Evolutionary conservation across 2,113 vertebrate genomes (phyloP).

Genomic region (Benitochromis conjunctus): DNA sequence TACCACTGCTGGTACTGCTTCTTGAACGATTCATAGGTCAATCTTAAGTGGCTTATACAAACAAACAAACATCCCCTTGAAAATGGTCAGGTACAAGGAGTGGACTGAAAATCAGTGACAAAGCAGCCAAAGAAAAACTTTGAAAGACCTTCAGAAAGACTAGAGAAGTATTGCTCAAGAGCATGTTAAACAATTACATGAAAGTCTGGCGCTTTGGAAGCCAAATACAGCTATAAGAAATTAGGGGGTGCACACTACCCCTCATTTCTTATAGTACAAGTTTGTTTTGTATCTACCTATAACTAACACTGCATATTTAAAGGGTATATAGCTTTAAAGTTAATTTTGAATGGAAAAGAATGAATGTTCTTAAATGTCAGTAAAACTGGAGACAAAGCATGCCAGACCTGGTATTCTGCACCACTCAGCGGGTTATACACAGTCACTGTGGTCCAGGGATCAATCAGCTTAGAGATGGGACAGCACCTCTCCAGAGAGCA

Average conservation of each 20-base stretch:
- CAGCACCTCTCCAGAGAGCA: constrained; percentile 45
- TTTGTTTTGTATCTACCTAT: not conserved
- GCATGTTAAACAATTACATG: too few species aligned
- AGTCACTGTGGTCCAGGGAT: constrained; percentile 52
- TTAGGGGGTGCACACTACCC: too few species aligned
- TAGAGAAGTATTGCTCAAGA: too few species aligned
- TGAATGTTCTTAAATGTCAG: not conserved
- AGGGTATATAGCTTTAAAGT: not conserved
- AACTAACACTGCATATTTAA: not conserved
- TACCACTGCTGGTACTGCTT: not conserved
- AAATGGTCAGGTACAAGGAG: not conserved
- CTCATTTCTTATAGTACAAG: too few species aligned
- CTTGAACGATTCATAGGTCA: not conserved
- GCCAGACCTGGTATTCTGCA: constrained; percentile 45
- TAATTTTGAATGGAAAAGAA: not conserved
- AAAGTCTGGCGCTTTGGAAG: too few species aligned
- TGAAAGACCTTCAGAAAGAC: too few species aligned
- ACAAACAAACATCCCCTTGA: not conserved
- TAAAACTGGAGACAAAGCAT: not conserved
- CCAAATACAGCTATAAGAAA: too few species aligned
- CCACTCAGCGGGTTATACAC: constrained; percentile 55
- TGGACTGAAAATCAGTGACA: not conserved
- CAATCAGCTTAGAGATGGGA: constrained; percentile 29
- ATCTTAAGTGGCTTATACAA: not conserved
- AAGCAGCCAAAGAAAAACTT: not conserved